Base-by-base conservation (phyloP, 2,888 invertebrate species). In the Brachycybe producta region DNA sequence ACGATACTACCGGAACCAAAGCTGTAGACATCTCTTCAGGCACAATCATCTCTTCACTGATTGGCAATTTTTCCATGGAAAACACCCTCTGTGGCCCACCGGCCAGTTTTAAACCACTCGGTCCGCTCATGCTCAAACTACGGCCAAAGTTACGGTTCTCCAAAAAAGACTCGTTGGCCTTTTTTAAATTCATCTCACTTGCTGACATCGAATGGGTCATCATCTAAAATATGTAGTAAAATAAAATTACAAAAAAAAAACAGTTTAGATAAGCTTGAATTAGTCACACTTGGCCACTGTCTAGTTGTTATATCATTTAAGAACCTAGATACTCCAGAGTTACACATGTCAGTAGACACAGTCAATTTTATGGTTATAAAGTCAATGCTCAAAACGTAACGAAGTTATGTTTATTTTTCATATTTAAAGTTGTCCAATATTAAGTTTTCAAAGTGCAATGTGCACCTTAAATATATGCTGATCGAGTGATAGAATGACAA, bases 161-260 rank as follows among this genome's bases (percentile, higher is more conserved):
- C 24, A 32, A 36, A 45, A 50, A 30, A 49, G 48, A 36, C 34
- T 43, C 49, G 42, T 42, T 40, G 49, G 53, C 50, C 48, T 71
- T 61, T 79, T 84, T 70, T 84, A 85, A 79, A 87, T 85, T 84
- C 74, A 82, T 78, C 73, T 84, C 84, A 61, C 80, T 78, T 56
- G 67, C 67, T 60, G 76, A 72, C 49, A 74, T 70, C 24, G 54
- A 52, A 40, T 55, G 55, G 57, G 39, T 63, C 67, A 74, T 69
- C 74, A 75, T 71, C 70, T 57, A 52, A 7, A 45, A 17, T 7
- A 24, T 5, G 23, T 3, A 23, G 19, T 17, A 4, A 39, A 23
- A 8, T 21, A 19, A 8, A 19, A 39, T 11, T 11, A 30, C n/a
- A n/a, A n/a, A 30, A 8, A 30, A n/a, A 30, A 8, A n/a, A n/a